phyloP scores from a whole-genome alignment of 2,113 vertebrate genomes.

The Cyanoderma ruficeps region DNA sequence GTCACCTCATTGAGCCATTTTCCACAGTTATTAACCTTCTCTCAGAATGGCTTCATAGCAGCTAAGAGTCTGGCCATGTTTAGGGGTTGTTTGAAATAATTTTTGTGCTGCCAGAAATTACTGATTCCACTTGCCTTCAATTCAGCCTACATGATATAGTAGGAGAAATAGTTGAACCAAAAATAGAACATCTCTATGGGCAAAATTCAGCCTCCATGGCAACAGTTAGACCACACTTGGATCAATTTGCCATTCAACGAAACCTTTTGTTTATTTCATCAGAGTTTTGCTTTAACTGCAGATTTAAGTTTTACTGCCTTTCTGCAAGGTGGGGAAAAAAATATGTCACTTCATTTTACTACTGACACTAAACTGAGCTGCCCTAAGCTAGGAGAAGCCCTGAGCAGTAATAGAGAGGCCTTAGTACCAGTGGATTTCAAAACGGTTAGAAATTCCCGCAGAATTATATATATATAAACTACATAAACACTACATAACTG shows the following conservation, averaged over 20 bases:
- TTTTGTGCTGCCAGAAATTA: background rate
- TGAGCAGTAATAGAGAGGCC: background rate
- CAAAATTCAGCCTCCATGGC: slow-evolving; percentile 8
- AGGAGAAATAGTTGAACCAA: background rate
- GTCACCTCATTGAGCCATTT: background rate
- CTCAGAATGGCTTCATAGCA: background rate
- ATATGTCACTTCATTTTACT: background rate
- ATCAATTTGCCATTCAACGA: background rate
- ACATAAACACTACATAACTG: background rate
- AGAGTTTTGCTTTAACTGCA: background rate
- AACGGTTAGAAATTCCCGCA: background rate
- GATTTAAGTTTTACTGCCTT: background rate
- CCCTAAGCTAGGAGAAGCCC: background rate
- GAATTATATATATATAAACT: background rate
- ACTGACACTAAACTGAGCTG: background rate
- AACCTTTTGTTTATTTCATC: background rate
- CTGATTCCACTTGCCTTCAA: background rate
- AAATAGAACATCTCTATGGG: slow-evolving; percentile 5
- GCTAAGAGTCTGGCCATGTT: background rate
- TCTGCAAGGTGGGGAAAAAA: background rate
- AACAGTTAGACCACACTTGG: background rate
- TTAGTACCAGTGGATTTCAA: background rate
- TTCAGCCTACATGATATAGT: background rate
- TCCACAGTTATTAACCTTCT: background rate
- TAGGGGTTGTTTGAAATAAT: background rate